phyloP scores from a whole-genome alignment of 2,113 vertebrate genomes.

The Paedocypris sp. region DNA sequence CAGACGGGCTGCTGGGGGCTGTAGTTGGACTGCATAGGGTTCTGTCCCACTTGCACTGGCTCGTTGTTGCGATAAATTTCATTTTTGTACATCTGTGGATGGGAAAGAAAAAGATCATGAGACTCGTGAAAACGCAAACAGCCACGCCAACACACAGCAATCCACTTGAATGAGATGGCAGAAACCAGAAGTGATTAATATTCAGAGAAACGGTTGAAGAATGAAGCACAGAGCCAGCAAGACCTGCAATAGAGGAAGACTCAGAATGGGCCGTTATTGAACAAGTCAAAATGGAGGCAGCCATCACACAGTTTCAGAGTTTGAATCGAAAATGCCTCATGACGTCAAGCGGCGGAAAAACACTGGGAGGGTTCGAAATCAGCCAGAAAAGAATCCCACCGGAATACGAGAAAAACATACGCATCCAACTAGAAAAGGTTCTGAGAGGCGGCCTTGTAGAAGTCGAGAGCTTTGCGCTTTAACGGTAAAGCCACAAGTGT shows the following conservation, averaged over 20 bases:
- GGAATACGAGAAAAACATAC: background rate
- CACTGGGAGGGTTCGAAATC: background rate
- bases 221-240: constrained; percentile 48
- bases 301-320: constrained; percentile 30
- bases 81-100: constrained; percentile 76
- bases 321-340: background rate
- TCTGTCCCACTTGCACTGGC: constrained; percentile 60
- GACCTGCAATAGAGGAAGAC: constrained; percentile 69
- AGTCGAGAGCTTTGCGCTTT: too few species aligned
- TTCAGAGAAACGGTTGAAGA: constrained; percentile 48
- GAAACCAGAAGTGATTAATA: constrained; percentile 39
- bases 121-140: background rate
- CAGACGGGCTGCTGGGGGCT: constrained; percentile 63
- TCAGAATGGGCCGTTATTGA: constrained; percentile 58
- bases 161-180: constrained; percentile 9
- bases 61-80: constrained; percentile 72
- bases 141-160: constrained; percentile 6
- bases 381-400: background rate
- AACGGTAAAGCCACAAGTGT: background rate
- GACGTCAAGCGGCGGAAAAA: background rate
- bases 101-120: constrained; percentile 10
- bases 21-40: constrained; percentile 71
- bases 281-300: constrained; percentile 39
- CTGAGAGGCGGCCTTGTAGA: constrained; percentile 29
- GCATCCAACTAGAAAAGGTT: background rate